Base-by-base conservation (phyloP, 2,797 vertebrate species). In the Anabacerthia variegaticeps region DNA sequence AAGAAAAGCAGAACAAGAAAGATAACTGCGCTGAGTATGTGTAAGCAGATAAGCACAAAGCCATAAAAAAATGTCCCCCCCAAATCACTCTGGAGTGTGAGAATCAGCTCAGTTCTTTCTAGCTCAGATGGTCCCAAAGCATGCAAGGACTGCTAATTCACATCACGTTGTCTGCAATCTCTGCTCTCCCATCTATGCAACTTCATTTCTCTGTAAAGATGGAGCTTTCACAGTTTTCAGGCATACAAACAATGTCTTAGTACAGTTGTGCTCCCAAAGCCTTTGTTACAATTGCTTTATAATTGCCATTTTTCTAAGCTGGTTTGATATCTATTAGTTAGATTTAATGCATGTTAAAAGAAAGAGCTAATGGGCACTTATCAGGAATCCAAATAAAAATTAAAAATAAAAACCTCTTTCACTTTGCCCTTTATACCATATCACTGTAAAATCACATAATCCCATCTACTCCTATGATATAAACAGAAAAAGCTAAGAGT, bases 291-390 rank as follows among this genome's bases (percentile, higher is more conserved):
- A 90, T 32, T 89, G 74, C 79, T 90, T 93, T 92, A 89, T 89
- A 96, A 95, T 77, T 87, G 77, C 82, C 87, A 92, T 96, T 96
- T 94, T 89, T 91, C 90, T 89, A 90, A 92, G 89, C 65, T 91
- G 85, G 92, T 97, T 94, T 95, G 92, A 94, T 92, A 95, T 72
- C 92, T 92, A 96, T 96, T 96, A 96, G 86, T 90, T 86, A 94
- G 88, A 95, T 92, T 95, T 96, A 96, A 95, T 88, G 91, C 66
- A 91, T 62, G 76, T 92, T 95, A 95, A 91, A 96, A 91, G 72
- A 84, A 92, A 90, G 77, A 80, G 44, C 88, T 96, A 96, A 97
- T 95, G 79, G 88, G 66, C 74, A 97, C 80, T 94, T 88, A 95
- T 23, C 85, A 92, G 85, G 88, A 87, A 82, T 52, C 49, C 34